These are phyloP conservation scores for Calliphora vicina DNA, from an alignment of 1,140 invertebrate species.

Conservation along the genomic window DNA sequence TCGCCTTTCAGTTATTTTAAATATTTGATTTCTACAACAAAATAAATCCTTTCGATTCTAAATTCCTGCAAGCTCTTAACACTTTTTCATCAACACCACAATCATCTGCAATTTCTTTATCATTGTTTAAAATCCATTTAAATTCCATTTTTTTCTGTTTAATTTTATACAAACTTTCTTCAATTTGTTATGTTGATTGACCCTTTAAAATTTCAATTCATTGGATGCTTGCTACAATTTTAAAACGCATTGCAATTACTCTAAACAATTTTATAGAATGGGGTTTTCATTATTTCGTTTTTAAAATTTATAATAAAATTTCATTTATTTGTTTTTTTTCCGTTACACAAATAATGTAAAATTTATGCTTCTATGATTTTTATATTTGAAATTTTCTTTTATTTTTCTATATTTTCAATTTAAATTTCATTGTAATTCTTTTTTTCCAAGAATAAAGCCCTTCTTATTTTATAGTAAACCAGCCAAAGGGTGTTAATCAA, in stretches of 20 bases:
- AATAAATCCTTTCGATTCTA: neutral
- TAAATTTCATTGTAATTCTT: neutral
- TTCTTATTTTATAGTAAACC: too few species aligned
- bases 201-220: slow-evolving; percentile 11
- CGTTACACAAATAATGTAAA: neutral
- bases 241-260: too few species aligned
- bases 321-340: neutral
- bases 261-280: too few species aligned
- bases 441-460: neutral
- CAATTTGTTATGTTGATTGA: neutral
- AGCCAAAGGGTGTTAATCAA: neutral
- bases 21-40: neutral
- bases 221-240: neutral
- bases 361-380: slow-evolving; percentile 14
- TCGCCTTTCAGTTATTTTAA: neutral
- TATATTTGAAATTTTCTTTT: neutral
- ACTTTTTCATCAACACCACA: neutral
- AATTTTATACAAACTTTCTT: too few species aligned
- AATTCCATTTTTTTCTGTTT: neutral
- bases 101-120: neutral
- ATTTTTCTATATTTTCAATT: neutral
- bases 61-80: neutral
- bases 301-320: neutral
- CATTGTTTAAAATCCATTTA: neutral
- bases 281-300: neutral